Conservation (phyloP, 2,797 vertebrate species). For the Cryptoblepharus egeriae region DNA sequence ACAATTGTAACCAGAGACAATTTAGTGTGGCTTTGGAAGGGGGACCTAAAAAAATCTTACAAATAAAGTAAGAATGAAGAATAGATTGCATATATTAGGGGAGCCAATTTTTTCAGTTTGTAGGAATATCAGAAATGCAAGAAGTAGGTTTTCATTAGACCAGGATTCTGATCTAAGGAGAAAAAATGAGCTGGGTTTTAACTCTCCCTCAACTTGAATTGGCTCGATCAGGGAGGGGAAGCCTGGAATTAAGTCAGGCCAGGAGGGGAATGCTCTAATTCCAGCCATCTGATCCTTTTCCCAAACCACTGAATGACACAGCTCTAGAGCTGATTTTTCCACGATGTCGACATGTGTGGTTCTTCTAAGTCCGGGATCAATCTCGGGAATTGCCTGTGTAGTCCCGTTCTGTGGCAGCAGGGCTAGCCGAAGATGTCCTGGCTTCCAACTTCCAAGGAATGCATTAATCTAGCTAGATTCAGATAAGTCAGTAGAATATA, state of each 20-base stretch:
- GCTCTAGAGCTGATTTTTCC: neutral
- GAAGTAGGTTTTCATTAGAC: neutral
- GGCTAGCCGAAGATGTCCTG: too few relatives aligned
- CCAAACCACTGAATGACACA: neutral
- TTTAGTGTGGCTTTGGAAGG: conserved; percentile 31
- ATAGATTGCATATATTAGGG: conserved; percentile 51
- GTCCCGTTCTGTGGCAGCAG: too few relatives aligned
- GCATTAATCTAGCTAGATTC: too few relatives aligned
- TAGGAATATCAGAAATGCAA: conserved; percentile 11
- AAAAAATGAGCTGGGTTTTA: neutral
- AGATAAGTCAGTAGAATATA: too few relatives aligned
- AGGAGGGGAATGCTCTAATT: too few relatives aligned
- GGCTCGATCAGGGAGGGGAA: neutral
- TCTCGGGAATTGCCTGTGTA: neutral
- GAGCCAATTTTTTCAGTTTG: conserved; percentile 45
- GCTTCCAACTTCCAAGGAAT: too few relatives aligned
- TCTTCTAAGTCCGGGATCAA: neutral
- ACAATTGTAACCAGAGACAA: conserved; percentile 37
- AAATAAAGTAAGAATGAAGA: conserved; percentile 18
- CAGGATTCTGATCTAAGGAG: neutral
- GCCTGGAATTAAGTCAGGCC: neutral
- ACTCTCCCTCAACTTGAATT: neutral
- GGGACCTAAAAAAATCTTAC: conserved; percentile 19
- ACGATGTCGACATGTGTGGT: too few relatives aligned
- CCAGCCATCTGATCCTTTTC: too few relatives aligned